phyloP scores from a whole-genome alignment of 2,797 vertebrate species.

The Propithecus deckenii region DNA sequence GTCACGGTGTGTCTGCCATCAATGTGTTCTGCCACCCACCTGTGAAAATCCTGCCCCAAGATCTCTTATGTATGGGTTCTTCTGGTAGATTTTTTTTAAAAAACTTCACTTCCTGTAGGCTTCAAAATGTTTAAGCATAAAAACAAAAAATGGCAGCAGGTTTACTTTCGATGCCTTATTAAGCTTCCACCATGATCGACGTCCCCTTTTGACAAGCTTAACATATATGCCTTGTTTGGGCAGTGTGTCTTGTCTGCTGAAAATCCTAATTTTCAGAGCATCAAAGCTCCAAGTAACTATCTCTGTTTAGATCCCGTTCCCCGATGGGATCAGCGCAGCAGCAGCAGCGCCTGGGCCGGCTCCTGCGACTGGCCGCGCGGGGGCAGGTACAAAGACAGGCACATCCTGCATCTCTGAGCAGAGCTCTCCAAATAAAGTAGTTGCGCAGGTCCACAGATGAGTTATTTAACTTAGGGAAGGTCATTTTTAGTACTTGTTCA shows the following conservation, averaged over 20 bases:
- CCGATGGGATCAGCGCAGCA: not conserved
- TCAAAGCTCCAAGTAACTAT: not conserved
- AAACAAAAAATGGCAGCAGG: not conserved
- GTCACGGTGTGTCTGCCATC: not conserved
- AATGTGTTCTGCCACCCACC: not conserved
- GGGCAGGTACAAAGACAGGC: not conserved
- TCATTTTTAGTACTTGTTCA: not conserved
- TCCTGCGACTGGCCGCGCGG: not conserved
- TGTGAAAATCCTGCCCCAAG: not conserved
- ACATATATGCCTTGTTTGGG: not conserved
- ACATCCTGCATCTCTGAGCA: not conserved
- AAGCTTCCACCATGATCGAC: fast-evolving
- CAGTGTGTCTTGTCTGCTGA: not conserved
- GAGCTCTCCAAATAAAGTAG: not conserved
- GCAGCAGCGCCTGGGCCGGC: not conserved
- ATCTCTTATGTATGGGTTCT: not conserved
- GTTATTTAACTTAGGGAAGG: not conserved
- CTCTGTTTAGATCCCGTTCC: fast-evolving
- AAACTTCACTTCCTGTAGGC: not conserved
- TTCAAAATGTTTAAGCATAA: not conserved
- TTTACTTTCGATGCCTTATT: not conserved
- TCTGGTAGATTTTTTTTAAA: not conserved
- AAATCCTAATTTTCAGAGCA: not conserved
- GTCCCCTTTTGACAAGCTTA: not conserved
- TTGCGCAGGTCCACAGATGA: too few species aligned